Conservation (phyloP, 1,140 invertebrate species). For the Plodia interpunctella region DNA sequence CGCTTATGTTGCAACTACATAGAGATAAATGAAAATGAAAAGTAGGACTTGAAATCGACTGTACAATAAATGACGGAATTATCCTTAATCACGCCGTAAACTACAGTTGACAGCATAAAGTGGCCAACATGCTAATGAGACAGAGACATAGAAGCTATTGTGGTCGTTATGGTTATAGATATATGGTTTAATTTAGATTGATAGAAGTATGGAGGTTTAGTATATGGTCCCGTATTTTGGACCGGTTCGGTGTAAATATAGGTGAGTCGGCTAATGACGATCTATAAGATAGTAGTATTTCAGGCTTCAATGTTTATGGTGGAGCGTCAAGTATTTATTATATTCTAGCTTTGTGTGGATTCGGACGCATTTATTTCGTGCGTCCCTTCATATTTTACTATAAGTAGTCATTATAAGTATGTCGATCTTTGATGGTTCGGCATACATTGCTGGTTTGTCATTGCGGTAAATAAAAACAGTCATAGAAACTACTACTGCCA, state of each 20-base stretch:
- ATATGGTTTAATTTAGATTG: neutral
- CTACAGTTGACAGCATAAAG: constrained; percentile 9
- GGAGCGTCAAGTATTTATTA: too few relatives aligned
- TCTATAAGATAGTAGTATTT: neutral
- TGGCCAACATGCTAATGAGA: neutral
- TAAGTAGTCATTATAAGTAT: too few relatives aligned
- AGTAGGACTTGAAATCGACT: too few relatives aligned
- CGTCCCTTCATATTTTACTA: too few relatives aligned
- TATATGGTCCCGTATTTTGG: constrained; percentile 9
- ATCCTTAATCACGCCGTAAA: neutral
- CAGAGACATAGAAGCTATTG: neutral
- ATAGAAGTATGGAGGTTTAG: neutral
- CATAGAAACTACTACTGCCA: too few relatives aligned
- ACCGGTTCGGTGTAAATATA: constrained; percentile 5
- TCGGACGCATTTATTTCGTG: too few relatives aligned
- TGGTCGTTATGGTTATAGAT: neutral
- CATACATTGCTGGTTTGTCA: too few relatives aligned
- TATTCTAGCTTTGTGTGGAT: too few relatives aligned
- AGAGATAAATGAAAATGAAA: too few relatives aligned
- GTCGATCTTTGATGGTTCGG: too few relatives aligned
- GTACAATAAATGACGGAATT: neutral
- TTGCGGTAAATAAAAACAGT: too few relatives aligned
- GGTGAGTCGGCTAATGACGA: neutral
- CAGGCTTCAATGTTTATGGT: neutral
- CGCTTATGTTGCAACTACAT: too few relatives aligned